Evolutionary conservation across 2,888 invertebrate genomes (phyloP).

Genomic region (Pimpla rufipes): DNA sequence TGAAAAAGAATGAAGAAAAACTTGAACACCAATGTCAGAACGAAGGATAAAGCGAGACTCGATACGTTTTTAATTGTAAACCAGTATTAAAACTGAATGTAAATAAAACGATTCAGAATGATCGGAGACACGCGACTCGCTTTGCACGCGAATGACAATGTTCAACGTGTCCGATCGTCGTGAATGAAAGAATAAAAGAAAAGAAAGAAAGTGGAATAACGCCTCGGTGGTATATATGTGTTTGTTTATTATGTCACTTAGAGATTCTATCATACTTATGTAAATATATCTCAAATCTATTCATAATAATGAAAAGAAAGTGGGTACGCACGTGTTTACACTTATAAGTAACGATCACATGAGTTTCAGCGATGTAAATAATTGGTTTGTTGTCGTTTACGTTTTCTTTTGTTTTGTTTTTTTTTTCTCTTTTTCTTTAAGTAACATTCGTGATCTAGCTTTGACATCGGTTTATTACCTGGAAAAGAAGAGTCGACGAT

Average conservation of each 20-base stretch:
- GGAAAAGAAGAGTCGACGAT: constrained; percentile 49
- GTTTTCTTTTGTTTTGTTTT: constrained; percentile 59
- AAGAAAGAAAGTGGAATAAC: constrained; percentile 30
- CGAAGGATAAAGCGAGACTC: constrained; percentile 27
- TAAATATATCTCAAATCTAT: constrained; percentile 65
- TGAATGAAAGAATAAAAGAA: constrained; percentile 26
- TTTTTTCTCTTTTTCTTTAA: constrained; percentile 64
- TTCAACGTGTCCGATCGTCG: constrained; percentile 39
- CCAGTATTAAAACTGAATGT: constrained; percentile 64
- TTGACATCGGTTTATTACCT: constrained; percentile 35
- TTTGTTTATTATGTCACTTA: constrained; percentile 67
- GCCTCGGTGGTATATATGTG: constrained; percentile 41
- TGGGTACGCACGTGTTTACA: constrained; percentile 61
- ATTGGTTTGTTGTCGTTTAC: constrained; percentile 47
- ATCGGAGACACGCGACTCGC: constrained; percentile 24
- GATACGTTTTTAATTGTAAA: constrained; percentile 41
- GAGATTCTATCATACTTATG: constrained; percentile 64
- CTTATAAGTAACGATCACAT: constrained; percentile 75
- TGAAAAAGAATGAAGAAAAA: constrained; percentile 2
- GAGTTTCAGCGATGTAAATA: constrained; percentile 66
- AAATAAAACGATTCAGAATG: constrained; percentile 53
- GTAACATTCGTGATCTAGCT: constrained; percentile 58
- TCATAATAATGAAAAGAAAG: constrained; percentile 55
- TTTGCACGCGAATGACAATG: constrained; percentile 50
- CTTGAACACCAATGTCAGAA: constrained; percentile 35